Percentiles rank a stretch among this genome's conserved stretches.
Conservation (phyloP, 2,113 vertebrate genomes). For the Tupaia tana region DNA sequence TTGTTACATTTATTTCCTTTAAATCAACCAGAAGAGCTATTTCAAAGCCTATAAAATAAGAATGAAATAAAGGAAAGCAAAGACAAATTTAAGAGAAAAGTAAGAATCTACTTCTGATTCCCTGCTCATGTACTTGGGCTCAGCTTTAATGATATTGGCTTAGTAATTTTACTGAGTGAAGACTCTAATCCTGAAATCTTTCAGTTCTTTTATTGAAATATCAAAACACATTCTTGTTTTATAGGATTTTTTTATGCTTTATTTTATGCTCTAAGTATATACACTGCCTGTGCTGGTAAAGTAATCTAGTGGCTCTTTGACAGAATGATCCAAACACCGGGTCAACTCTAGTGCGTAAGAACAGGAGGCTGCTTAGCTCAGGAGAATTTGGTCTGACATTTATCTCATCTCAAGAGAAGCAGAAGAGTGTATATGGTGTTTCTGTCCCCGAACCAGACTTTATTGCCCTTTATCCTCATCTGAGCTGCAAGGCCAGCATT, state of each 20-base stretch:
- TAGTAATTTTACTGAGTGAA: not conserved
- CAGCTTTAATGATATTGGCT: not conserved
- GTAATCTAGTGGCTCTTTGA: not conserved
- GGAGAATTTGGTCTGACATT: not conserved
- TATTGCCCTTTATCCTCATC: not conserved
- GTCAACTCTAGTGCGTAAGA: not conserved
- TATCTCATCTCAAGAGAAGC: not conserved
- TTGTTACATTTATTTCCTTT: constrained; percentile 57
- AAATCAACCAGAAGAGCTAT: constrained; percentile 38
- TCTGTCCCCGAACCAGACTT: not conserved
- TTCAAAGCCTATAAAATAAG: constrained; percentile 15
- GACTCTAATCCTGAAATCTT: not conserved
- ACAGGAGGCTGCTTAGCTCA: not conserved
- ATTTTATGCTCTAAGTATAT: constrained; percentile 4
- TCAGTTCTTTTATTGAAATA: constrained; percentile 67
- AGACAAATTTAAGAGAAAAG: not conserved
- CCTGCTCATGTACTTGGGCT: not conserved
- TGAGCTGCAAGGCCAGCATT: not conserved
- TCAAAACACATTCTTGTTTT: not conserved
- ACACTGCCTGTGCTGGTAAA: not conserved
- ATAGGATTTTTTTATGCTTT: not conserved
- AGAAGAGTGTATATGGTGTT: not conserved
- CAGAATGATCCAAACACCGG: not conserved
- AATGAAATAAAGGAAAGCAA: constrained; percentile 14
- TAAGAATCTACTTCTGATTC: not conserved